Evolutionary conservation across 2,888 invertebrate genomes (phyloP).

Genomic region (Conistra vaccinii): DNA sequence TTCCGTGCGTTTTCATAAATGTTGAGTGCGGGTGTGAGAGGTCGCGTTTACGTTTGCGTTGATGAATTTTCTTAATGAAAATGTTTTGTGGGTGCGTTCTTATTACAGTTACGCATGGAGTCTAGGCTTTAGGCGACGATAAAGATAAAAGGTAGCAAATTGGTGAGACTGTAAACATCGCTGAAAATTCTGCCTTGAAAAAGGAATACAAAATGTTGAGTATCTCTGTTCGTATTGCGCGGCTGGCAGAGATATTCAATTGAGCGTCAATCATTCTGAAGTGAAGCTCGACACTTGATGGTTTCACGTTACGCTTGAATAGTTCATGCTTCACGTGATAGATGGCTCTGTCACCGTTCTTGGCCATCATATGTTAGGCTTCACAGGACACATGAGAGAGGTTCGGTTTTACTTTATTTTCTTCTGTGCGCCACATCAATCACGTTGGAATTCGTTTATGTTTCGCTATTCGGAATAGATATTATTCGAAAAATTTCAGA

Average conservation of each 20-base stretch:
- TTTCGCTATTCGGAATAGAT: neutral
- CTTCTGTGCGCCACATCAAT: constrained; percentile 21
- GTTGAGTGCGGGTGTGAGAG: constrained; percentile 67
- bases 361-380: constrained; percentile 47
- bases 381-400: constrained; percentile 24
- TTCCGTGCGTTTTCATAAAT: constrained; percentile 73
- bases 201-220: constrained; percentile 19
- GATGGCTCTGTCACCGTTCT: constrained; percentile 56
- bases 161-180: constrained; percentile 17
- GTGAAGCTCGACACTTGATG: constrained; percentile 56
- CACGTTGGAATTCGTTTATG: constrained; percentile 16
- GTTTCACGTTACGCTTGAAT: constrained; percentile 53
- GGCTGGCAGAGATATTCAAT: constrained; percentile 56
- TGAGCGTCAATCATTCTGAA: constrained; percentile 60
- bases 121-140: constrained; percentile 31
- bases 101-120: constrained; percentile 46
- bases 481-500: neutral
- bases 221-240: constrained; percentile 20
- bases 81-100: constrained; percentile 54
- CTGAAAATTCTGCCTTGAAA: constrained; percentile 17
- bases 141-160: constrained; percentile 55
- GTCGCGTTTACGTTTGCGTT: constrained; percentile 66
- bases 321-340: constrained; percentile 53
- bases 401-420: constrained; percentile 37
- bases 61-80: constrained; percentile 71